A percentile compares a stretch with the other conserved stretches of the same genome.
These are phyloP conservation scores for Corvus cornix DNA, from an alignment of 2,113 vertebrate genomes.

Conservation along the genomic window DNA sequence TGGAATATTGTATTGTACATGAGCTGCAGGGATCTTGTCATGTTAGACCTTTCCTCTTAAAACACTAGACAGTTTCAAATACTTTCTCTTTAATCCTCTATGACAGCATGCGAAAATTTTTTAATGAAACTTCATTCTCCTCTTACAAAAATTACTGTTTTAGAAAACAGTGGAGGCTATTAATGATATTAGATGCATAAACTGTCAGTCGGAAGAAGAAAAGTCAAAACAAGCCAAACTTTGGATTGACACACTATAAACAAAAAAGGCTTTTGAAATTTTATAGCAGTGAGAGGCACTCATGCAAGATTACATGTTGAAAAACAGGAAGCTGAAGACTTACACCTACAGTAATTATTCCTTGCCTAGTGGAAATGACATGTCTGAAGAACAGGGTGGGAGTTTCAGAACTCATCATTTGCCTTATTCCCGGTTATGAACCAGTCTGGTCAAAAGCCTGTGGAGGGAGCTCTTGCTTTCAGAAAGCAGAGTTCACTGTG, in stretches of 20 bases:
- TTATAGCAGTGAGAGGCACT: background rate
- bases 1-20: background rate
- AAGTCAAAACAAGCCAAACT: slow-evolving; percentile 3
- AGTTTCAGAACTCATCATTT: background rate
- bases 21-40: background rate
- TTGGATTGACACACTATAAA: background rate
- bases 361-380: background rate
- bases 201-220: background rate
- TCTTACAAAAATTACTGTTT: background rate
- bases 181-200: background rate
- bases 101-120: background rate
- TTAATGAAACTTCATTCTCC: background rate
- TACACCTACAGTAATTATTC: background rate
- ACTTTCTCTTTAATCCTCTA: background rate
- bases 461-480: background rate
- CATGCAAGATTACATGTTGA: background rate
- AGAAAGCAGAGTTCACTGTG: background rate
- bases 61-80: background rate
- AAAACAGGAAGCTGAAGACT: background rate
- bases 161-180: background rate
- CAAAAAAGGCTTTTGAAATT: background rate
- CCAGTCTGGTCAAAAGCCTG: background rate
- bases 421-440: background rate
- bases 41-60: background rate
- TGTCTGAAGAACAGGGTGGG: background rate